Base-by-base conservation (phyloP, 2,888 invertebrate species). In the Cetonia aurata region DNA sequence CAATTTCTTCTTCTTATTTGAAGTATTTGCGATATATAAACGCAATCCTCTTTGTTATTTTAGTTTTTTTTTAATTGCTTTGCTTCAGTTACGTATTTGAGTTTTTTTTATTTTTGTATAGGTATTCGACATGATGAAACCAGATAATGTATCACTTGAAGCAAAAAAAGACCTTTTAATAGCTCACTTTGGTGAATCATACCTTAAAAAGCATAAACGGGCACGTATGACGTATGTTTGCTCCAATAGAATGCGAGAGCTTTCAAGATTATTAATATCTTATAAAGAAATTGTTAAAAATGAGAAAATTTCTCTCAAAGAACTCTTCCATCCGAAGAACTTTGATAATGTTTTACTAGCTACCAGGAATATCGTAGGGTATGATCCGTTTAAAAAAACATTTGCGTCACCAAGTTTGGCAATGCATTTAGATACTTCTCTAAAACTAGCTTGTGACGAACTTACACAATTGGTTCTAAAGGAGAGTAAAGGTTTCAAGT, bases 321-420 rank as follows among this genome's bases (percentile, higher is more conserved):
- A 76, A 37, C 13, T 76, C 4, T 56, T 77, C 3, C 69, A 71
- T 46, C 74, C 78, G 44, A 70, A 74, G 72, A 68, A 77, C 67
- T 77, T 77, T 72, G 75, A 77, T 17, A 60, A n/a, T 33, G 71
- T 77, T 31, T 1, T 77, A 44, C 52, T 33, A 25, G 75, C 77
- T 10, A 55, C 59, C 15, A 76, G 76, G 70, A n/a, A 69, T 48
- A 72, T 78, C 71, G 67, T 65, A 9, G 77, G 75, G 25, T 78
- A 75, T 71, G 72, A 78, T 66, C 71, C 72, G 12, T 9, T 66
- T 25, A 73, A 74, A 59, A 77, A 78, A 75, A 76, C 73, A 9
- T 78, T 75, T 62, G 72, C 70, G 25, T 52, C 74, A 15, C 77
- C 76, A 31, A 77, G 78, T 55, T 53, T 78, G 3, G 77, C 77